These are phyloP conservation scores for Pomacea maculata DNA, from an alignment of 1,140 invertebrate species.

Conservation along the genomic window DNA sequence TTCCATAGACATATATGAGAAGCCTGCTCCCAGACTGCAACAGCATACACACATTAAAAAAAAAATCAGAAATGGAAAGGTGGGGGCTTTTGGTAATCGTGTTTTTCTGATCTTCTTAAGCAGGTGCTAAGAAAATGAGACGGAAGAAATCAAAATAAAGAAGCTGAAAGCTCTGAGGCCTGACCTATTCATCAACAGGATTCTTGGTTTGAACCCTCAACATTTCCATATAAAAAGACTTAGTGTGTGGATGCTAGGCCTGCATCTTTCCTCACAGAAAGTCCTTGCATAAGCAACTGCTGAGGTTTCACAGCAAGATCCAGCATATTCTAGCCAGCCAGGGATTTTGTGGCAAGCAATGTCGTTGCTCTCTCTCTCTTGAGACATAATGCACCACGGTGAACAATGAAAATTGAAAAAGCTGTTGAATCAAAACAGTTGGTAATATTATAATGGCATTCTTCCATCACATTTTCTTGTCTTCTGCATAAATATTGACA, in stretches of 20 bases:
- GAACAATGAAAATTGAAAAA: too few species aligned
- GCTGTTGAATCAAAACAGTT: too few species aligned
- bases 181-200: not conserved
- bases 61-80: too few species aligned
- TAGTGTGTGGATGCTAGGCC: not conserved
- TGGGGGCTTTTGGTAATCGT: too few species aligned
- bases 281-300: not conserved
- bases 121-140: constrained; percentile 17
- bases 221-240: not conserved
- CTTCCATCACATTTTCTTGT: constrained; percentile 27
- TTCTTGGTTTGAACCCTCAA: constrained; percentile 1
- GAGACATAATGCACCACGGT: not conserved
- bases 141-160: constrained; percentile 17
- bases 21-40: too few species aligned
- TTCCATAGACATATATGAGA: too few species aligned
- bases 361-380: too few species aligned
- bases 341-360: not conserved
- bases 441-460: constrained; percentile 11
- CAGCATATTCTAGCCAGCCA: not conserved
- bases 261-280: not conserved
- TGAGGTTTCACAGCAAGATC: not conserved
- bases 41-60: too few species aligned
- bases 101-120: too few species aligned
- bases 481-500: too few species aligned
- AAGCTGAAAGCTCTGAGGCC: not conserved